phyloP scores from a whole-genome alignment of 2,113 vertebrate species.

The Diphyllodes magnificus region DNA sequence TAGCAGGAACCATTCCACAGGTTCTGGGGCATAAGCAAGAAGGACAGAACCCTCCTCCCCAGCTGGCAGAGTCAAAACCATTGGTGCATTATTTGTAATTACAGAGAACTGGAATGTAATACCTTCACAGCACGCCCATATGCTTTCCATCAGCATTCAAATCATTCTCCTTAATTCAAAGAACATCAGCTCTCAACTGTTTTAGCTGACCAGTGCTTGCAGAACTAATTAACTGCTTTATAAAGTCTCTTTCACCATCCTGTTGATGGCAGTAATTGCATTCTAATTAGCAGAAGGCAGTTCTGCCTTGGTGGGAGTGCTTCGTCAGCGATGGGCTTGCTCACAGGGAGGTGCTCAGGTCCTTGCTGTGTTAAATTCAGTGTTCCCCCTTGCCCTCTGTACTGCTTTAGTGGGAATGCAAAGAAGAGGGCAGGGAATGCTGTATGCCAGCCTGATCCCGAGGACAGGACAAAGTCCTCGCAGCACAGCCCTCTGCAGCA shows the following conservation, averaged over 20 bases:
- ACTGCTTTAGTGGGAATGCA: background rate
- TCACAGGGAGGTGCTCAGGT: background rate
- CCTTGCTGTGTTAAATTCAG: background rate
- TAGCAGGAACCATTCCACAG: background rate
- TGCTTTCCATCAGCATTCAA: background rate
- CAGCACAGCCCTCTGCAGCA: background rate
- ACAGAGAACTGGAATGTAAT: background rate
- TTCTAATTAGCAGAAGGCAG: background rate
- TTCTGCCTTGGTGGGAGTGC: background rate
- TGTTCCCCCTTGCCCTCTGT: background rate
- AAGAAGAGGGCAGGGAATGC: background rate
- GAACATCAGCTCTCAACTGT: background rate
- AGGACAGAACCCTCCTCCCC: background rate
- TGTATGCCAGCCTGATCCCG: background rate
- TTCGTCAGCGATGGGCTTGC: background rate
- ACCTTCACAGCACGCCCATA: background rate
- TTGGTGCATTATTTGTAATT: background rate
- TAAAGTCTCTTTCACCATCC: background rate
- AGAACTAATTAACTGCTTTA: constrained; percentile 30
- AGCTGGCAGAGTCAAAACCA: background rate
- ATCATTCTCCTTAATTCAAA: background rate
- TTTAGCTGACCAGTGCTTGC: background rate
- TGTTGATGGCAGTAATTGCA: background rate
- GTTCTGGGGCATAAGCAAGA: background rate
- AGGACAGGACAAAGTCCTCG: background rate